phyloP scores from a whole-genome alignment of 2,888 invertebrate species.

The Seladonia tumulorum region DNA sequence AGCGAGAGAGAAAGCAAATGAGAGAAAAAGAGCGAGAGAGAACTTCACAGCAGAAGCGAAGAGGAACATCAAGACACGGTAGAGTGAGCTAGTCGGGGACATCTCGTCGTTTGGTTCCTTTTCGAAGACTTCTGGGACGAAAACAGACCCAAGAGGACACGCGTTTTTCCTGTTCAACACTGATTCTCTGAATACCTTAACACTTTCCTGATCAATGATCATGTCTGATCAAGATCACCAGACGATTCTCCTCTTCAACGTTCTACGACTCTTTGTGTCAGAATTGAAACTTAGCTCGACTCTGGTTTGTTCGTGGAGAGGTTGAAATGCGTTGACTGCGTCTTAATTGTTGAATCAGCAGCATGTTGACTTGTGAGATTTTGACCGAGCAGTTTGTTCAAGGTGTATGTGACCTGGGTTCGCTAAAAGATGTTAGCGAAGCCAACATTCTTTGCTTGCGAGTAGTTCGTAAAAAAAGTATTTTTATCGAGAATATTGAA shows the following conservation, averaged over 20 bases:
- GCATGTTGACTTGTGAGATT: background rate
- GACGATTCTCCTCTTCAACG: background rate
- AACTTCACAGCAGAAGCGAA: background rate
- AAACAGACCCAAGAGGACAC: slow-evolving; percentile 37
- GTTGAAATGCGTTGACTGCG: background rate
- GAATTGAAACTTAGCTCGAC: background rate
- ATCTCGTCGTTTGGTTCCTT: slow-evolving; percentile 26
- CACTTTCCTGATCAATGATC: slow-evolving; percentile 43
- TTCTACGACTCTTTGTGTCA: background rate
- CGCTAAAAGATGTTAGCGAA: too few species aligned
- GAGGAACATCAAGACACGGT: slow-evolving; percentile 12
- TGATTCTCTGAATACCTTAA: slow-evolving; percentile 25
- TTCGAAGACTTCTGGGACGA: slow-evolving; percentile 19
- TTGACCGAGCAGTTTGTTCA: background rate
- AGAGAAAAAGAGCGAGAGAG: background rate
- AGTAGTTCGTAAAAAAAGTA: too few species aligned
- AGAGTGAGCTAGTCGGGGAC: slow-evolving; percentile 6
- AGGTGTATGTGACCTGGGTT: background rate
- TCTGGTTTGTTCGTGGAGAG: background rate
- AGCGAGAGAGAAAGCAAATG: background rate
- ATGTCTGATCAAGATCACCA: background rate
- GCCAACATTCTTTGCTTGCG: too few species aligned
- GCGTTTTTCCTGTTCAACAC: slow-evolving; percentile 24
- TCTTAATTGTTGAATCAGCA: background rate
- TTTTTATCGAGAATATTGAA: too few species aligned